Percentiles rank a stretch among this genome's conserved stretches.
Evolutionary conservation across 2,113 vertebrate species (phyloP).

Genomic region (Colius striatus): DNA sequence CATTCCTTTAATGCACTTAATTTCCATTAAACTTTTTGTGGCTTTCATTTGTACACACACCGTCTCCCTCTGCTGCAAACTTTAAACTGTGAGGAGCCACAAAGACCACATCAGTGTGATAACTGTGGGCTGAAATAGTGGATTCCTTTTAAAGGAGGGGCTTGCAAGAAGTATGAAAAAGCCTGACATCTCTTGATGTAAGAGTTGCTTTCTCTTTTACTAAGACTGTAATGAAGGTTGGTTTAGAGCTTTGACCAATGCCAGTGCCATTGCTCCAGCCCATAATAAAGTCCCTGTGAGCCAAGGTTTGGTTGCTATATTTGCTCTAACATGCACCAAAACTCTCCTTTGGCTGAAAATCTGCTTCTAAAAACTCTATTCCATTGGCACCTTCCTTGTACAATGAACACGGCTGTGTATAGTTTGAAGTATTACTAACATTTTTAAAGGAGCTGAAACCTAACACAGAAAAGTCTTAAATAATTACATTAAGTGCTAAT

Average conservation of each 20-base stretch:
- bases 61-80: background rate
- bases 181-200: background rate
- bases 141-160: background rate
- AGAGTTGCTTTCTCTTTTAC: background rate
- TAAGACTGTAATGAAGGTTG: background rate
- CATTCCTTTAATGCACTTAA: background rate
- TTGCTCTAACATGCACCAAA: background rate
- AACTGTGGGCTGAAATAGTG: background rate
- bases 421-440: background rate
- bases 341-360: background rate
- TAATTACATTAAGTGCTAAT: constrained; percentile 22
- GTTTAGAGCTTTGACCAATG: background rate
- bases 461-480: background rate
- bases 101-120: background rate
- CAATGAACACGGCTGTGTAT: background rate
- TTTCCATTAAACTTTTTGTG: background rate
- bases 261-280: background rate
- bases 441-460: background rate
- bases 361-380: background rate
- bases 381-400: background rate
- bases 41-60: background rate
- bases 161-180: background rate
- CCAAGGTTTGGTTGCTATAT: background rate
- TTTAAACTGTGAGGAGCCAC: background rate
- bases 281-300: background rate